Conservation (phyloP, 2,888 invertebrate genomes). For the Serripes groenlandicus region DNA sequence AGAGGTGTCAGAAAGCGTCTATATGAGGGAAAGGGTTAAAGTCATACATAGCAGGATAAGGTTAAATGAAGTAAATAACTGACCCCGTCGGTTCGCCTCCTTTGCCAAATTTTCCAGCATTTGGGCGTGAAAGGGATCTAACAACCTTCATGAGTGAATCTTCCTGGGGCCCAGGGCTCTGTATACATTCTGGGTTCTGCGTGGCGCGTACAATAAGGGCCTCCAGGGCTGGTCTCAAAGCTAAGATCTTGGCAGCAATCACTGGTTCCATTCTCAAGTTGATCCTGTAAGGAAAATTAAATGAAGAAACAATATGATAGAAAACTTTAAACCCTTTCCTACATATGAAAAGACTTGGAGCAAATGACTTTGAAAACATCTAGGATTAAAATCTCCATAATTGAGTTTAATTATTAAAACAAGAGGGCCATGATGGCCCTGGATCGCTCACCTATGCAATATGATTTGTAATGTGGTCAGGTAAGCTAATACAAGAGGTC, state of each 20-base stretch:
- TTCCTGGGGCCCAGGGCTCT: constrained; percentile 90
- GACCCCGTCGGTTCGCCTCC: constrained; percentile 65
- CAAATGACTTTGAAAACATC: too few species aligned
- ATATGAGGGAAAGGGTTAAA: background rate
- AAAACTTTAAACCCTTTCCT: too few species aligned
- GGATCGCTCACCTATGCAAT: too few species aligned
- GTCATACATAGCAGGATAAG: background rate
- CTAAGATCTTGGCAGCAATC: constrained; percentile 93
- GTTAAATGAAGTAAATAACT: background rate
- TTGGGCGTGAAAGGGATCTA: constrained; percentile 91
- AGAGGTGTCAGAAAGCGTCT: background rate
- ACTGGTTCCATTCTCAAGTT: constrained; percentile 94
- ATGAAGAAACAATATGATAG: too few species aligned
- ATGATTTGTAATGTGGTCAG: too few species aligned
- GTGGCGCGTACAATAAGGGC: constrained; percentile 93
- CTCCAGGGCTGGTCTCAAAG: constrained; percentile 96
- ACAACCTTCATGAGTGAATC: constrained; percentile 90
- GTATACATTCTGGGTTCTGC: constrained; percentile 92
- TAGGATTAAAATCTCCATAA: too few species aligned
- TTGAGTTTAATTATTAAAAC: too few species aligned
- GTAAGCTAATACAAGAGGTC: too few species aligned
- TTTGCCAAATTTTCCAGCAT: constrained; percentile 88
- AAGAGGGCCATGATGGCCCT: too few species aligned
- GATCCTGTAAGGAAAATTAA: constrained; percentile 88
- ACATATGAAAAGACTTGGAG: too few species aligned